Evolutionary conservation across 2,113 vertebrate species (phyloP).

Genomic region (Dicrurus megarhynchus): DNA sequence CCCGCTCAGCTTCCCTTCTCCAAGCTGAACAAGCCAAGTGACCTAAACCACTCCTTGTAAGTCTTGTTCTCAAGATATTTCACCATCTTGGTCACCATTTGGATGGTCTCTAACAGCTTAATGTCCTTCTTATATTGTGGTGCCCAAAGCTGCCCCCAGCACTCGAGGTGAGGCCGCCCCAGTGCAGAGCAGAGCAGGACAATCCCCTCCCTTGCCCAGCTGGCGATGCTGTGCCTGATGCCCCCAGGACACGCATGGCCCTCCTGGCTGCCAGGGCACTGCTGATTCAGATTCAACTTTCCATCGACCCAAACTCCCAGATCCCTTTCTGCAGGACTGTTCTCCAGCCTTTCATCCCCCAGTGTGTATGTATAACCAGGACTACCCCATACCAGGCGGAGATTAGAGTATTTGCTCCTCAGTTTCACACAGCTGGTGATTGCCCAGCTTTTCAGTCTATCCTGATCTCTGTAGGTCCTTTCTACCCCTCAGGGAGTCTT

Average conservation of each 20-base stretch:
- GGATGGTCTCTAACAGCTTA: not conserved
- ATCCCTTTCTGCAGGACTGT: not conserved
- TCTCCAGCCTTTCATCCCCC: not conserved
- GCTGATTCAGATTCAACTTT: rapidly evolving
- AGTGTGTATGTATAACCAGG: not conserved
- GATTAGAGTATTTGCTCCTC: not conserved
- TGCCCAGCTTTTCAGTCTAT: not conserved
- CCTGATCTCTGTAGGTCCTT: not conserved
- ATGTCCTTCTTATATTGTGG: not conserved
- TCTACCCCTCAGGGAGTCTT: rapidly evolving
- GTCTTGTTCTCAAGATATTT: not conserved
- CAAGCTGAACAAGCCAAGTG: not conserved
- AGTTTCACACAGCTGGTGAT: not conserved
- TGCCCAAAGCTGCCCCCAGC: not conserved
- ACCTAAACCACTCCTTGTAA: not conserved
- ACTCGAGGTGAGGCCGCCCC: rapidly evolving
- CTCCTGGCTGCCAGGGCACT: not conserved
- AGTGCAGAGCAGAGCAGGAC: rapidly evolving
- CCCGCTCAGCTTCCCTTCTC: not conserved
- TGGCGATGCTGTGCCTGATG: not conserved
- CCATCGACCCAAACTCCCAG: rapidly evolving
- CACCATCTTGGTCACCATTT: not conserved
- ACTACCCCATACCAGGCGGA: not conserved
- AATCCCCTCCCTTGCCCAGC: not conserved
- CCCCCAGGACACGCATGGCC: rapidly evolving